Base-by-base conservation (phyloP, 1,140 invertebrate genomes). In the Penaeus indicus region DNA sequence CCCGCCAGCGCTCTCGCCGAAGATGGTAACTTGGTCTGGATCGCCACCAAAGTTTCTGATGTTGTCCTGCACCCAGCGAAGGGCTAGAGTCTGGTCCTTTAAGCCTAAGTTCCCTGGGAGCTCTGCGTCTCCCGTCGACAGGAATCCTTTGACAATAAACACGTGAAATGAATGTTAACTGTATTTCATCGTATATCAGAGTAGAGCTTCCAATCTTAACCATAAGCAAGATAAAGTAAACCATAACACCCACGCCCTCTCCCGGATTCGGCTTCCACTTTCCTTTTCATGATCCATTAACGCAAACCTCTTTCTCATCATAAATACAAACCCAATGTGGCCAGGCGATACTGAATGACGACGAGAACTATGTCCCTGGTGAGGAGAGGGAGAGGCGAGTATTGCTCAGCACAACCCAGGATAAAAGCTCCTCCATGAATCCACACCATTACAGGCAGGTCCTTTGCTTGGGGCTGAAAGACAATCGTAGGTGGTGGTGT, bases 1-100 rank as follows among this genome's bases (percentile, higher is more conserved):
- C 1, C 94, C 94, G 3, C 95, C 95, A 22, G 94, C 94, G 88
- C 94, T 94, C 92, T 95, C 94, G n/a, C 95, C 95, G 90, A 95
- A 94, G 18, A 95, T 89, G 27, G 95, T 95, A 16, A 95, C 93
- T 47, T 93, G 92, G 63, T 93, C 90, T 4, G 94, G 92, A 91
- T 95, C 93, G 1, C 95, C 95, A 27, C 94, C 94, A 90, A 95
- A 95, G 82, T 92, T 19, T 93, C 92, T 85, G 25, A 94, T 94
- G 84, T 94, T 94, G 62, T 93, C 91, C 86, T 92, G 92, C 21
- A 95, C 92, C 94, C 94, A 94, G 85, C 92, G 91, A 32, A 94
- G 89, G 3, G 94, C 95, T 90, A 94, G 91, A 11, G 93, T 90
- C 90, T 94, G 95, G 90, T 95, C 95, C 91, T 93, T 93, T 78